Conservation (phyloP, 2,113 vertebrate genomes). For the Oryzias curvinotus region DNA sequence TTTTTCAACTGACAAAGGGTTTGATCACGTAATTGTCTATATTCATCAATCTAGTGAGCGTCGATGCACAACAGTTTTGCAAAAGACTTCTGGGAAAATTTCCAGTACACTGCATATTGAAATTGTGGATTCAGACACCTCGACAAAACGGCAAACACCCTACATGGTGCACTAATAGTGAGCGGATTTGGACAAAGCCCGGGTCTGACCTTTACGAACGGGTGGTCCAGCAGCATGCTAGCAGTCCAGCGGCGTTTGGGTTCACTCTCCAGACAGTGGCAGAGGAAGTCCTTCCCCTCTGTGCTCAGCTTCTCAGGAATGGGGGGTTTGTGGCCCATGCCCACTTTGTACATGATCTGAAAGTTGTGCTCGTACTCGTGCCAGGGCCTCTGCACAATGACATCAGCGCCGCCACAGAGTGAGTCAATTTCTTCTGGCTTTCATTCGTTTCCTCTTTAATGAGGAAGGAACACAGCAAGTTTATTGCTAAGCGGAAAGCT, state of each 20-base stretch:
- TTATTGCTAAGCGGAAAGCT: not conserved
- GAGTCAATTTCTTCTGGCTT: slow-evolving; percentile 3
- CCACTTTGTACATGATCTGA: slow-evolving; percentile 99
- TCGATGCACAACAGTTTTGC: too few species aligned
- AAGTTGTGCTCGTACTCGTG: slow-evolving; percentile 99
- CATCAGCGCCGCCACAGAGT: not conserved
- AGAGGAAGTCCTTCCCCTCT: slow-evolving; percentile 95
- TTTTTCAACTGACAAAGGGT: too few species aligned
- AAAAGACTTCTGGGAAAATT: too few species aligned
- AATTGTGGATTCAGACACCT: too few species aligned
- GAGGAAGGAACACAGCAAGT: not conserved
- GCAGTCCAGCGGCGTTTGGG: slow-evolving; percentile 95
- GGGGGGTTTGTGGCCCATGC: slow-evolving; percentile 98
- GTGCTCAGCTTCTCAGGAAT: slow-evolving; percentile 95
- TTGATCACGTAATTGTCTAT: too few species aligned
- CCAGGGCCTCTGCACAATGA: slow-evolving; percentile 88
- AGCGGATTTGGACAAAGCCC: too few species aligned
- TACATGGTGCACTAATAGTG: too few species aligned
- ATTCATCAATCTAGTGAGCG: too few species aligned
- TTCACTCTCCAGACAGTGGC: slow-evolving; percentile 95
- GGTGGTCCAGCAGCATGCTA: slow-evolving; percentile 94
- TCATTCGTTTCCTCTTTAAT: not conserved
- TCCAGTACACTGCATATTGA: too few species aligned
- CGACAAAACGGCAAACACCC: too few species aligned
- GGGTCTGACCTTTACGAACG: slow-evolving; percentile 93